Conservation (phyloP, 2,888 invertebrate genomes). For the Pyrrhosoma nymphula region DNA sequence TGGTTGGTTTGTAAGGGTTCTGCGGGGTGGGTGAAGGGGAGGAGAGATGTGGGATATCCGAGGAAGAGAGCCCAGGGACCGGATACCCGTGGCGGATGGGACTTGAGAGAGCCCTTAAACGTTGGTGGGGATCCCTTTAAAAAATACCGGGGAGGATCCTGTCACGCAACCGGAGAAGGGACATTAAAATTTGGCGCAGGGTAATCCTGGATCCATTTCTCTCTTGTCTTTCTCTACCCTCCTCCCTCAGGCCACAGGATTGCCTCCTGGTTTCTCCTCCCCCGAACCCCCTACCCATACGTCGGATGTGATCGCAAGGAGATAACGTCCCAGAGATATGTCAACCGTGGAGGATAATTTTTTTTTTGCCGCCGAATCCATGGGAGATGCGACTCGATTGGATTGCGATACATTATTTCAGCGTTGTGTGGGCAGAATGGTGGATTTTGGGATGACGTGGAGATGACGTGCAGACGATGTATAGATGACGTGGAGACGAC, state of each 20-base stretch:
- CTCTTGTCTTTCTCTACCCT: not conserved
- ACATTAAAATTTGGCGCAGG: not conserved
- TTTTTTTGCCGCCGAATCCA: not conserved
- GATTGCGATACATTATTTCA: constrained; percentile 10
- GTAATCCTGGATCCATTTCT: not conserved
- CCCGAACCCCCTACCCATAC: not conserved
- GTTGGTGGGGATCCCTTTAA: not conserved
- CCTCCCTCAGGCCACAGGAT: not conserved
- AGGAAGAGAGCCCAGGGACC: not conserved
- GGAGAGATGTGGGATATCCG: not conserved
- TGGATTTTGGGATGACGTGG: not conserved
- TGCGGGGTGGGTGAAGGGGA: not conserved
- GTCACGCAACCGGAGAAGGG: not conserved
- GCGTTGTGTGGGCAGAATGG: not conserved
- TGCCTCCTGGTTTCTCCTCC: not conserved
- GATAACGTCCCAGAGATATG: not conserved
- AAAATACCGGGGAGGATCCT: not conserved
- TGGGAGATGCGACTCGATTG: not conserved
- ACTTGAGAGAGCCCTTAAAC: not conserved
- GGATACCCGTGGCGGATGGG: not conserved
- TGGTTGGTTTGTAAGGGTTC: not conserved
- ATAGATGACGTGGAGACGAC: too few species aligned
- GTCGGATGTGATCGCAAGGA: not conserved
- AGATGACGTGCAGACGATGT: not conserved
- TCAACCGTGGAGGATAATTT: not conserved